A percentile compares a stretch with the other conserved stretches of the same genome.
Evolutionary conservation across 2,888 invertebrate species (phyloP).

Genomic region (Agonopterix subpropinquella): DNA sequence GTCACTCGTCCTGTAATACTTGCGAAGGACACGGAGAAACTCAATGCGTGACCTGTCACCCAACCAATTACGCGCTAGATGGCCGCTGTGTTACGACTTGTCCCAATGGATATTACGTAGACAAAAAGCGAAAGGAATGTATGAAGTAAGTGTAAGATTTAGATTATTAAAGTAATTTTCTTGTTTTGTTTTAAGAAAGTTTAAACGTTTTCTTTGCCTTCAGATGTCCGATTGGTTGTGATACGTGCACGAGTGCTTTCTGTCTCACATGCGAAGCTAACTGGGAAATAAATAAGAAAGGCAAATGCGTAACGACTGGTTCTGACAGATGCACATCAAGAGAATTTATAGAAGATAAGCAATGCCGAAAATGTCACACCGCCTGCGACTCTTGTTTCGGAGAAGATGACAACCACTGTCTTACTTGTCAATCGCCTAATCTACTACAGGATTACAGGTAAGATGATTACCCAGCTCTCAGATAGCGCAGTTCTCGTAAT

Average conservation of each 20-base stretch:
- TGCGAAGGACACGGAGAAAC: slow-evolving; percentile 86
- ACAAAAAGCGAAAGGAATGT: slow-evolving; percentile 87
- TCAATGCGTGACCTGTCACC: slow-evolving; percentile 88
- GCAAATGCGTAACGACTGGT: slow-evolving; percentile 82
- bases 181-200: not conserved
- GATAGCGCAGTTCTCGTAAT: not conserved
- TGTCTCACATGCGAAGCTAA: slow-evolving; percentile 84
- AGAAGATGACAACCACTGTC: slow-evolving; percentile 81
- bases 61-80: slow-evolving; percentile 81
- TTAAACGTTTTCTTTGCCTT: slow-evolving; percentile 9
- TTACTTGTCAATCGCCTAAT: slow-evolving; percentile 84
- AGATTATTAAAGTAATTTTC: not conserved
- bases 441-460: slow-evolving; percentile 79
- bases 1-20: slow-evolving; percentile 87
- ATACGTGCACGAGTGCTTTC: slow-evolving; percentile 81
- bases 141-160: slow-evolving; percentile 64
- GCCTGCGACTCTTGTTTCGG: slow-evolving; percentile 91
- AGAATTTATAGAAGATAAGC: slow-evolving; percentile 76
- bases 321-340: slow-evolving; percentile 81
- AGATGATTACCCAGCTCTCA: slow-evolving; percentile 14
- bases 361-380: slow-evolving; percentile 84
- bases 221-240: slow-evolving; percentile 85
- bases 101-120: slow-evolving; percentile 84
- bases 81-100: slow-evolving; percentile 84
- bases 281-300: slow-evolving; percentile 86